phyloP scores from a whole-genome alignment of 2,888 invertebrate genomes.

The Leptura quadrifasciata region DNA sequence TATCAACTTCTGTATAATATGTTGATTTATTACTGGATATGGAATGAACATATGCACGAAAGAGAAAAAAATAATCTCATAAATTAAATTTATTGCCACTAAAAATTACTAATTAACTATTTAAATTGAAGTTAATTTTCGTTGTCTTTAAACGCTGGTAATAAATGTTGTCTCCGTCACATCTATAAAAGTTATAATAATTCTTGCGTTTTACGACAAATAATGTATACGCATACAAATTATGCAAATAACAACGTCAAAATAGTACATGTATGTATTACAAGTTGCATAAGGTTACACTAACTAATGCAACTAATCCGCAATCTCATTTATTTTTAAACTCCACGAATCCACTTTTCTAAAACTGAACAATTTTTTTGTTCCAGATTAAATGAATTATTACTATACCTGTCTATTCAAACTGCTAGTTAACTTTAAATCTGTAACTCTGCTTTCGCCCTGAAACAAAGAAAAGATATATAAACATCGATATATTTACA shows the following conservation, averaged over 20 bases:
- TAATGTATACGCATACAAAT: not conserved
- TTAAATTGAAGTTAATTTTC: too few relatives aligned
- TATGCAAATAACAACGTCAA: not conserved
- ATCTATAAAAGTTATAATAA: not conserved
- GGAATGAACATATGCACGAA: too few relatives aligned
- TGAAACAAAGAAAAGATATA: constrained; percentile 39
- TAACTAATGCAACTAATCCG: too few relatives aligned
- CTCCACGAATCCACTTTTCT: not conserved
- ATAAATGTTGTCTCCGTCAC: not conserved
- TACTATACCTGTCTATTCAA: constrained; percentile 47
- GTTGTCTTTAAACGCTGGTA: not conserved
- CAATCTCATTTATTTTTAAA: not conserved
- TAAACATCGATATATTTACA: too few relatives aligned
- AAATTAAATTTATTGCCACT: too few relatives aligned
- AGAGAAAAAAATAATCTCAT: too few relatives aligned
- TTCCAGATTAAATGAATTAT: not conserved
- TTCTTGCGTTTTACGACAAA: too few relatives aligned
- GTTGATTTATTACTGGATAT: too few relatives aligned
- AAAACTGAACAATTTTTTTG: not conserved
- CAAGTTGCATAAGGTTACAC: too few relatives aligned
- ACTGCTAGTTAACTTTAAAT: constrained; percentile 37
- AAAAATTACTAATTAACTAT: too few relatives aligned
- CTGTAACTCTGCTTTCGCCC: constrained; percentile 38
- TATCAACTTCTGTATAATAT: too few relatives aligned
- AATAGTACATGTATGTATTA: too few relatives aligned